Conservation (phyloP, 2,113 vertebrate genomes). For the Vidua macroura region DNA sequence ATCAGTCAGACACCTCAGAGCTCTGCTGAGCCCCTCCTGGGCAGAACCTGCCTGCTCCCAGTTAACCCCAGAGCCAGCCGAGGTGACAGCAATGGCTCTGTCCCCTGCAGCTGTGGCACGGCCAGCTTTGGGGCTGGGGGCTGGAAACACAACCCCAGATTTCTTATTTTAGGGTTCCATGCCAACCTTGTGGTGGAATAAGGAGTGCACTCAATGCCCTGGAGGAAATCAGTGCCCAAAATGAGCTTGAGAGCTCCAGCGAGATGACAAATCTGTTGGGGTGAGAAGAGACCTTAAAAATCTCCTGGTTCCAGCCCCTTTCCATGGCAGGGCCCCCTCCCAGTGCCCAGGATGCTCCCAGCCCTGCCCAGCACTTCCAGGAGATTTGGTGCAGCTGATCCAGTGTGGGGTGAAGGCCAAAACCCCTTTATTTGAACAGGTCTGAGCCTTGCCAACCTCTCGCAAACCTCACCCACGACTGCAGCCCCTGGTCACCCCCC, state of each 20-base stretch:
- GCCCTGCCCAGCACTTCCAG: not conserved
- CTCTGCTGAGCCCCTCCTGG: not conserved
- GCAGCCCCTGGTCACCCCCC: not conserved
- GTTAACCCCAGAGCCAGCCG: not conserved
- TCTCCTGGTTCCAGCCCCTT: not conserved
- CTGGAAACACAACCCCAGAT: not conserved
- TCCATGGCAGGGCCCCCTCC: not conserved
- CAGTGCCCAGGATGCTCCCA: not conserved
- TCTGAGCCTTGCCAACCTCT: not conserved
- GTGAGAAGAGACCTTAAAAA: not conserved
- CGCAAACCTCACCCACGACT: not conserved
- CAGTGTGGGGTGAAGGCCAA: fast-evolving
- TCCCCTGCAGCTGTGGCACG: not conserved
- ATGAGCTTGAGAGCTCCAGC: not conserved
- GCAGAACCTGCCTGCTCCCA: not conserved
- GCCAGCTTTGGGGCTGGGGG: not conserved
- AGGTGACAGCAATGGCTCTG: not conserved
- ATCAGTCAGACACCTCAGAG: not conserved
- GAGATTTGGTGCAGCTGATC: not conserved
- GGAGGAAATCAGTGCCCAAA: not conserved
- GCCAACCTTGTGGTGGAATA: not conserved
- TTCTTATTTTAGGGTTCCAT: not conserved
- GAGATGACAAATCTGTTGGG: not conserved
- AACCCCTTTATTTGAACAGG: not conserved
- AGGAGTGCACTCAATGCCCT: not conserved